Percentiles rank a stretch among this genome's conserved stretches.
Conservation (phyloP, 64 coral and sea anemone genomes). For the Anthopleura sola region DNA sequence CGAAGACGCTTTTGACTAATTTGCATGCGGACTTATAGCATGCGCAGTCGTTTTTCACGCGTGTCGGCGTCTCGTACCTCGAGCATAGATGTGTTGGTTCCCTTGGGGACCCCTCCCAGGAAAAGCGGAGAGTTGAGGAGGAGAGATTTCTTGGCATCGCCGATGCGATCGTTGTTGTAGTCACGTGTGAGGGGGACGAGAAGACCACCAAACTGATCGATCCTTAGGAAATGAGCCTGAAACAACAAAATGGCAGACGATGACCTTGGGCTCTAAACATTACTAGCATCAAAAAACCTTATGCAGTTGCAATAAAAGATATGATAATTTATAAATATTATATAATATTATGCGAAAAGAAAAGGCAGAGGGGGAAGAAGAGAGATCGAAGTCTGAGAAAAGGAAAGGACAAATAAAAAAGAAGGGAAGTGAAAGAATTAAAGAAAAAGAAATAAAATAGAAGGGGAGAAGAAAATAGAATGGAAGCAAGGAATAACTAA, state of each 20-base stretch:
- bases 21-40: no score
- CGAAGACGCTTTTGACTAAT: no score
- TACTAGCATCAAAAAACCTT: no score
- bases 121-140: conserved; percentile 50
- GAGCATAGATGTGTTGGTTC: conserved; percentile 26
- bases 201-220: conserved; percentile 57
- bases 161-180: conserved; percentile 33
- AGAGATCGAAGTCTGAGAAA: background rate
- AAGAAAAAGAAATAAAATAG: no score
- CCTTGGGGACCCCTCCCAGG: conserved; percentile 51
- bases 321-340: no score
- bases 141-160: background rate
- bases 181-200: conserved; percentile 44
- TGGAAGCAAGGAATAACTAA: no score
- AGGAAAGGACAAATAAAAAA: background rate
- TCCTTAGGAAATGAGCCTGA: conserved; percentile 43
- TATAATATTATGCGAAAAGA: background rate
- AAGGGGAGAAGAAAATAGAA: no score
- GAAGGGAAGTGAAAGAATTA: no score
- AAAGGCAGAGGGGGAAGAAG: background rate
- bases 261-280: background rate
- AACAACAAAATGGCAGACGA: background rate
- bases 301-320: no score
- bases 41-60: no score
- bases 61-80: conserved; percentile 32